Evolutionary conservation across 2,888 invertebrate species (phyloP), one percentile per base, ranked within the genome.

Genomic region (Belgica antarctica): DNA sequence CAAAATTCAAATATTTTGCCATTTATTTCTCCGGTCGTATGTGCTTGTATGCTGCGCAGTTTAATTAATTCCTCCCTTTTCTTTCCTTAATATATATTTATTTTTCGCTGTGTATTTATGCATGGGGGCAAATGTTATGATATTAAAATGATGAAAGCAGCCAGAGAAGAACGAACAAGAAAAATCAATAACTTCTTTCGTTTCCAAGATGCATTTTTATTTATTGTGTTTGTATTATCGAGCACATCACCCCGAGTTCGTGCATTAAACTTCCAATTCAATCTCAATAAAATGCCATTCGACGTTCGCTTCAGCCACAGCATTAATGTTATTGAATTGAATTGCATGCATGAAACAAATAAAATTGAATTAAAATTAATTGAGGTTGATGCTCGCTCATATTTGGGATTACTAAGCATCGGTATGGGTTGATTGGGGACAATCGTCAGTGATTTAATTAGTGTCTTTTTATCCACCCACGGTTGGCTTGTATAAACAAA

Each of bases 61-160:
- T 61, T 70, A 70, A 70, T 70, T 70, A 70, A 70, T 70, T 70
- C 70, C 70, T 70, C 70, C 70, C 70, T 70, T 70, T n/a, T 57
- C n/a, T 70, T 61, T 31, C 46, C 28, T 66, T 27, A 7, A 27
- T 65, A 22, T 63, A 41, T 65, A 65, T 65, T 65, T 65, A 65
- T 65, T 65, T 41, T 34, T 63, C 41, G 7, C 27, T 65, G 65
- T 65, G 47, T 65, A 17, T 65, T 65, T 63, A 47, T 65, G 65
- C 65, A 65, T 65, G 65, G 65, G 47, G 41, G 47, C 27, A 65
- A 27, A 68, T 31, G 57, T 68, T 52, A 22, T 47, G 57, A 68
- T 68, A 68, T 68, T 68, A 68, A 68, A 68, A 68, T 68, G 68
- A 68, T 68, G 68, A 68, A 57, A 57, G 27, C 28, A n/a, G 25